These are phyloP conservation scores for Homarus americanus DNA, from an alignment of 1,140 invertebrate species.

Conservation along the genomic window DNA sequence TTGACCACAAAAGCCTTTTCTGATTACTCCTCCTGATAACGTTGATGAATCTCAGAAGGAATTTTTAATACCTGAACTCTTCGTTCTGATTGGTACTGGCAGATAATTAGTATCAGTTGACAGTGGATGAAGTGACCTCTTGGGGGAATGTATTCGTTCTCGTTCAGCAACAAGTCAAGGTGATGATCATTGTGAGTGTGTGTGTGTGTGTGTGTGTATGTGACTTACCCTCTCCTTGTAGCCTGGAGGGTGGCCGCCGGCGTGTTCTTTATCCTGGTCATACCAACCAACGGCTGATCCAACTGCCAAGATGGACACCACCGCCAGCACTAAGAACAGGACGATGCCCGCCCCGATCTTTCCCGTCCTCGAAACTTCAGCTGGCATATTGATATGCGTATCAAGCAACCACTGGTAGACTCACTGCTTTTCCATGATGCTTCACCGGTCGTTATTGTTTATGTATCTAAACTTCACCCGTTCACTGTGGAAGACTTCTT, in stretches of 20 bases:
- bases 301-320: slow-evolving; percentile 55
- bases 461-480: background rate
- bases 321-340: slow-evolving; percentile 63
- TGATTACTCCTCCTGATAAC: no score
- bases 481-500: background rate
- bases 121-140: no score
- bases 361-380: slow-evolving; percentile 43
- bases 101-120: no score
- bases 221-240: slow-evolving; percentile 66
- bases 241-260: background rate
- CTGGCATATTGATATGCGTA: slow-evolving; percentile 24
- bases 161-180: no score
- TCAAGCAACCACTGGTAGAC: background rate
- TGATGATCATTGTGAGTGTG: no score
- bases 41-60: no score
- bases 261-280: slow-evolving; percentile 4
- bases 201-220: no score
- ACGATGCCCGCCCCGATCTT: slow-evolving; percentile 63
- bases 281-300: slow-evolving; percentile 72
- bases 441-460: background rate
- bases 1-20: no score
- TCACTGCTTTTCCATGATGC: background rate
- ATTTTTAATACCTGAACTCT: no score
- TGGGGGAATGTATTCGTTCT: no score
- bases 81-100: no score